These are phyloP conservation scores for Andrena flavipes DNA, from an alignment of 2,888 invertebrate genomes.

Conservation along the genomic window DNA sequence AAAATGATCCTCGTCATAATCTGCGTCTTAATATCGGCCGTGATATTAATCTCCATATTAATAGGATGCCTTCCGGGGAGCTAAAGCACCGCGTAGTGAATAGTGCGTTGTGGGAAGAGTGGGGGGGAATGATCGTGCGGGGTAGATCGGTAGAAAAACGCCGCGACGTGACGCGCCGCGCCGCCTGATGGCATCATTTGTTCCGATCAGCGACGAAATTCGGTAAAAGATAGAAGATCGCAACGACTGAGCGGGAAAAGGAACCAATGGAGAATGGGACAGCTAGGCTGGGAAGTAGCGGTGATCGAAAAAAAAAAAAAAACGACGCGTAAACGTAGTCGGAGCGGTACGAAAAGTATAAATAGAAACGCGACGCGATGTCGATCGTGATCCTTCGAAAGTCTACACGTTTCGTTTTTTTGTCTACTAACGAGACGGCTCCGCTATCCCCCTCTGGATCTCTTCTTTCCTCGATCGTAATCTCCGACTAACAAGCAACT, in stretches of 20 bases:
- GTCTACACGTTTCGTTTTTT: too few species aligned
- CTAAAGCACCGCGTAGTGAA: constrained; percentile 73
- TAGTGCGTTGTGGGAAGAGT: constrained; percentile 26
- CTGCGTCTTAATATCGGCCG: constrained; percentile 82
- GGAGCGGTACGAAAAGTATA: background rate
- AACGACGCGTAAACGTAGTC: background rate
- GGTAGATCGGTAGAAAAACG: background rate
- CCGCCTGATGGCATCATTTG: too few species aligned
- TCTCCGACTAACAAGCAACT: constrained; percentile 23
- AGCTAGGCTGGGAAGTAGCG: too few species aligned
- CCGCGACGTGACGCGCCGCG: too few species aligned
- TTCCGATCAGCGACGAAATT: constrained; percentile 5
- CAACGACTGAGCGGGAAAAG: background rate
- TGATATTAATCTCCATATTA: constrained; percentile 83
- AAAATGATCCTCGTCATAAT: constrained; percentile 84
- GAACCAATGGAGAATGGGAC: background rate
- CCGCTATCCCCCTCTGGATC: constrained; percentile 8
- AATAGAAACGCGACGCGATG: background rate
- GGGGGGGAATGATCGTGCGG: constrained; percentile 21
- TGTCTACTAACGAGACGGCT: background rate
- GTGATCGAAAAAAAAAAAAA: too few species aligned
- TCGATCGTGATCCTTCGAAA: too few species aligned
- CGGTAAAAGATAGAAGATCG: background rate
- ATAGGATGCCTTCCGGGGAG: constrained; percentile 78
- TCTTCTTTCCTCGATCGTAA: constrained; percentile 11